phyloP scores from a whole-genome alignment of 1,140 invertebrate genomes.

The Camponotus floridanus region DNA sequence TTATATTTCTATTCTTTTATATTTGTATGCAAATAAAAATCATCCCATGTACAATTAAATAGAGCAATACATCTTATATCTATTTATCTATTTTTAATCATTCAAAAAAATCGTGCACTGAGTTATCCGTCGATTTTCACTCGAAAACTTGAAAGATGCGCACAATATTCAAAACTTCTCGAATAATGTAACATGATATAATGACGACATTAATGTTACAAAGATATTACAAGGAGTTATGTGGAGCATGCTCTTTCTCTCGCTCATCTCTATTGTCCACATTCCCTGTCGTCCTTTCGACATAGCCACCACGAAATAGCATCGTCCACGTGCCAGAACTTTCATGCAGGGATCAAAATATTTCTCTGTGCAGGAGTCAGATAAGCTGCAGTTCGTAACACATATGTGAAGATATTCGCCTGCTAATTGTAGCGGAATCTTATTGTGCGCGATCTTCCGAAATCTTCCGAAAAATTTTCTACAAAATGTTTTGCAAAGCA shows the following conservation, averaged over 20 bases:
- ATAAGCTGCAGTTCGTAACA: constrained; percentile 41
- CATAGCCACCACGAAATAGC: constrained; percentile 53
- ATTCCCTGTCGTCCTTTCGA: constrained; percentile 46
- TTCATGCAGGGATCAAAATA: constrained; percentile 34
- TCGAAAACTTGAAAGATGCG: neutral
- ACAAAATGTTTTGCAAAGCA: neutral
- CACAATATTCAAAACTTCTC: constrained; percentile 10
- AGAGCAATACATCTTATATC: neutral
- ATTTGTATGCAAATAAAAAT: neutral
- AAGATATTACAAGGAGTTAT: constrained; percentile 61
- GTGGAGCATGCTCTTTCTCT: constrained; percentile 8
- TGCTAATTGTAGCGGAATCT: neutral
- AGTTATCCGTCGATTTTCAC: neutral
- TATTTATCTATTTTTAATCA: neutral
- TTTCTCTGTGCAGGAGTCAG: neutral
- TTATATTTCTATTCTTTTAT: neutral
- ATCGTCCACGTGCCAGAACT: constrained; percentile 59
- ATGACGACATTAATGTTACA: constrained; percentile 49
- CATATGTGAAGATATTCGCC: constrained; percentile 4
- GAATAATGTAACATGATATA: constrained; percentile 3
- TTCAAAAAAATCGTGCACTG: neutral
- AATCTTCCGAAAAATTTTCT: neutral
- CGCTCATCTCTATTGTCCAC: constrained; percentile 40
- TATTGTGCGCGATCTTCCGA: neutral
- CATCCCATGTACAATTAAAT: neutral